phyloP scores from a whole-genome alignment of 2,888 invertebrate species.

The Epirrhoe tristata region DNA sequence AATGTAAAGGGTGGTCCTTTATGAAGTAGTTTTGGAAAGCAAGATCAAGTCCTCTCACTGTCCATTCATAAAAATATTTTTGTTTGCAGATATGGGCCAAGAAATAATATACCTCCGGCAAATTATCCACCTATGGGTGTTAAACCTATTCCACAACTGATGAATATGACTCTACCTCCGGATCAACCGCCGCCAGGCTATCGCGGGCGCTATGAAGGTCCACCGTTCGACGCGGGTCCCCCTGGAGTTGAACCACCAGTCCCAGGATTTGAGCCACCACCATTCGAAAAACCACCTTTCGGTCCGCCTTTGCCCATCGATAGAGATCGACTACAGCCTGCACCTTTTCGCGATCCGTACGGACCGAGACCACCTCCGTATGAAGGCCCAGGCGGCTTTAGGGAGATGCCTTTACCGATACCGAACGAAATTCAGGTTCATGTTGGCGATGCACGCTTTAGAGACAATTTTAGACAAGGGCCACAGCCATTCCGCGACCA shows the following conservation, averaged over 20 bases:
- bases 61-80: constrained; percentile 30
- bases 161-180: constrained; percentile 61
- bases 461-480: constrained; percentile 73
- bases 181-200: constrained; percentile 72
- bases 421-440: constrained; percentile 76
- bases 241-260: constrained; percentile 87
- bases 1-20: background rate
- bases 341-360: constrained; percentile 72
- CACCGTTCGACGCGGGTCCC: constrained; percentile 85
- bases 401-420: constrained; percentile 64
- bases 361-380: constrained; percentile 66
- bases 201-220: constrained; percentile 74
- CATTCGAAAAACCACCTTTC: constrained; percentile 80
- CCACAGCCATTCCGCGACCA: constrained; percentile 69
- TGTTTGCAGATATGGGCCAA: constrained; percentile 76
- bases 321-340: constrained; percentile 70
- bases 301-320: constrained; percentile 68
- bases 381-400: constrained; percentile 66
- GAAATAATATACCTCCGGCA: constrained; percentile 67
- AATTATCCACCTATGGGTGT: constrained; percentile 67
- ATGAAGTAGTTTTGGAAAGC: background rate
- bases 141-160: constrained; percentile 66
- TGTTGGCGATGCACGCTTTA: constrained; percentile 71
- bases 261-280: constrained; percentile 86
- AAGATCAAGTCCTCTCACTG: background rate